phyloP scores from a whole-genome alignment of 2,797 vertebrate genomes.

The Naso thynnoides region DNA sequence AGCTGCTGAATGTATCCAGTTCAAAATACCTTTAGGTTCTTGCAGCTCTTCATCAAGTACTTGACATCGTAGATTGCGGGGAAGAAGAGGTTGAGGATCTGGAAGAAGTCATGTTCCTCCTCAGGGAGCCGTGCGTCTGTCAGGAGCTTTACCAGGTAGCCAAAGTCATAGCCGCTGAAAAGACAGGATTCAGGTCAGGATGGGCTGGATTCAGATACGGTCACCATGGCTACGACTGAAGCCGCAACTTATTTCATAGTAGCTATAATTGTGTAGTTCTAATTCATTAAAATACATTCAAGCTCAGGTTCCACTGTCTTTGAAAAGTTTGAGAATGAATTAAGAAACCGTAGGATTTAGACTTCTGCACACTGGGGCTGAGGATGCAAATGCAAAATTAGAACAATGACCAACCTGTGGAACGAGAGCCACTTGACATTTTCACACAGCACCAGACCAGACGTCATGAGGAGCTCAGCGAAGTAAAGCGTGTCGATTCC shows the following conservation, averaged over 20 bases:
- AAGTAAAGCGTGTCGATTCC: slow-evolving; percentile 98
- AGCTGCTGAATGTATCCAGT: not conserved
- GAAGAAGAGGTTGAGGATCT: slow-evolving; percentile 98
- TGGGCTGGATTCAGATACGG: not conserved
- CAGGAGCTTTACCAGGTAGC: slow-evolving; percentile 98
- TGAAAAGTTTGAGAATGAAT: too few relatives aligned
- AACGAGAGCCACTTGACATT: slow-evolving; percentile 99
- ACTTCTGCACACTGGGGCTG: not conserved
- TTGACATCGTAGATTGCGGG: slow-evolving; percentile 99
- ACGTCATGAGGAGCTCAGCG: slow-evolving; percentile 98
- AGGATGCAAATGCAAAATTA: not conserved
- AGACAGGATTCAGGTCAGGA: not conserved
- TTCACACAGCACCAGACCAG: slow-evolving; percentile 97
- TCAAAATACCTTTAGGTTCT: slow-evolving; percentile 94
- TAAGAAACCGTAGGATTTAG: not conserved
- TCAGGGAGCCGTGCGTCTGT: slow-evolving; percentile 96
- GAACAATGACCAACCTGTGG: slow-evolving; percentile 88
- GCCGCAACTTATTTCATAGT: too few relatives aligned
- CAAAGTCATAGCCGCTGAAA: slow-evolving; percentile 96
- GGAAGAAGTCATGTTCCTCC: slow-evolving; percentile 98
- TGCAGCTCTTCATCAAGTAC: slow-evolving; percentile 99
- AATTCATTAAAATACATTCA: too few relatives aligned
- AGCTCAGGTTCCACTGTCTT: too few relatives aligned
- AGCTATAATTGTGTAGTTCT: too few relatives aligned
- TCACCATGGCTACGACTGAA: not conserved